These are phyloP conservation scores for Colletes latitarsis DNA, from an alignment of 1,140 invertebrate genomes.

Conservation along the genomic window DNA sequence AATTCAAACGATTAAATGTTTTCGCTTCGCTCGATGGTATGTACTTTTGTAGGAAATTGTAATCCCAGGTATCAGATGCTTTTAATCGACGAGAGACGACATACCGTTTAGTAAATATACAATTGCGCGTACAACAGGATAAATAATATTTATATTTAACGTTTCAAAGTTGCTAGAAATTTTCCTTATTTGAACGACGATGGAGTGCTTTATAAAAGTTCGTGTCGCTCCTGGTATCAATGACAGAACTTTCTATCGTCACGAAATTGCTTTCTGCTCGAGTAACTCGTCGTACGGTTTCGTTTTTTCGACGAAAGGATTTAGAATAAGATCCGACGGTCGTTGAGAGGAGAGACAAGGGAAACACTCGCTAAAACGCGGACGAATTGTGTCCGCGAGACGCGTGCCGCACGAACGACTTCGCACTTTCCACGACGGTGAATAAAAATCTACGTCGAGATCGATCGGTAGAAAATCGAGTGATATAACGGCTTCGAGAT, in stretches of 20 bases:
- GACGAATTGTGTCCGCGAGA: conserved; percentile 18
- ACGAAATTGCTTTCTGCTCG: neutral
- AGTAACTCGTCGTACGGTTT: neutral
- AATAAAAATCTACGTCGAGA: conserved; percentile 22
- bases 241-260: neutral
- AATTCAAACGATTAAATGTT: too few species aligned
- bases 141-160: too few species aligned
- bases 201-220: too few species aligned
- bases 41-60: too few species aligned
- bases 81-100: too few species aligned
- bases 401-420: conserved; percentile 46
- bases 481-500: neutral
- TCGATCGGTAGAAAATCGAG: neutral
- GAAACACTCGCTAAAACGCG: neutral
- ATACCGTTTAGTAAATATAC: too few species aligned
- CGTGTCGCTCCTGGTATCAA: neutral
- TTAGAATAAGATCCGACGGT: neutral
- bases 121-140: too few species aligned
- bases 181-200: too few species aligned
- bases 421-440: conserved; percentile 51
- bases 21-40: too few species aligned
- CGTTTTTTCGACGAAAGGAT: neutral
- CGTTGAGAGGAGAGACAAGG: too few species aligned
- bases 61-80: too few species aligned
- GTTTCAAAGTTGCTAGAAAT: too few species aligned